Conservation (phyloP, 2,113 vertebrate species). For the Oncorhynchus kisutch region DNA sequence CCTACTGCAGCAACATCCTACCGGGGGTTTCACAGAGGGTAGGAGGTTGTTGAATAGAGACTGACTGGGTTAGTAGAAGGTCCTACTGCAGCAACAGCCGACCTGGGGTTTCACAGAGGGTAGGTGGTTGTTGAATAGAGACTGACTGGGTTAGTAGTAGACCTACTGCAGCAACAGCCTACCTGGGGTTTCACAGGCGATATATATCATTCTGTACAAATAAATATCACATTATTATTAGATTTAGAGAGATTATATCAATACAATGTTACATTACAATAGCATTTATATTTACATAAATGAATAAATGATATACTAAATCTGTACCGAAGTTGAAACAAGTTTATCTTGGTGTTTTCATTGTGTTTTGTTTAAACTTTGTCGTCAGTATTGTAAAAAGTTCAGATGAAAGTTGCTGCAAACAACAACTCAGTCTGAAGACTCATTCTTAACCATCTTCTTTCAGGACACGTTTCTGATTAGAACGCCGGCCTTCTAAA, state of each 20-base stretch:
- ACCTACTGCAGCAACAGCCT: too few relatives aligned
- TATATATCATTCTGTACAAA: conserved; percentile 20
- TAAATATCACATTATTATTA: conserved; percentile 14
- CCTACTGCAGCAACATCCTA: too few relatives aligned
- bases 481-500: too few relatives aligned
- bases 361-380: not conserved
- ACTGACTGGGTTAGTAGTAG: too few relatives aligned
- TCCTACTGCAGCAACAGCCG: too few relatives aligned
- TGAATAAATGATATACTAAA: conserved; percentile 45
- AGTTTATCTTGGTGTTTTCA: not conserved
- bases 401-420: not conserved
- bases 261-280: conserved; percentile 31
- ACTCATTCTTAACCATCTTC: too few relatives aligned
- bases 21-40: too few relatives aligned
- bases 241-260: conserved; percentile 38
- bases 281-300: conserved; percentile 40
- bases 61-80: too few relatives aligned
- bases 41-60: too few relatives aligned
- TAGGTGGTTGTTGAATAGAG: too few relatives aligned
- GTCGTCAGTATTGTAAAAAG: not conserved
- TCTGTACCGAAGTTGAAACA: conserved; percentile 25
- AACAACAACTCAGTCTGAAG: not conserved
- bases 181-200: not conserved
- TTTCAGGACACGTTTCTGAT: too few relatives aligned
- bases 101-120: too few relatives aligned